These are phyloP conservation scores for Phyllotreta striolata DNA, from an alignment of 2,888 invertebrate species.

Conservation along the genomic window DNA sequence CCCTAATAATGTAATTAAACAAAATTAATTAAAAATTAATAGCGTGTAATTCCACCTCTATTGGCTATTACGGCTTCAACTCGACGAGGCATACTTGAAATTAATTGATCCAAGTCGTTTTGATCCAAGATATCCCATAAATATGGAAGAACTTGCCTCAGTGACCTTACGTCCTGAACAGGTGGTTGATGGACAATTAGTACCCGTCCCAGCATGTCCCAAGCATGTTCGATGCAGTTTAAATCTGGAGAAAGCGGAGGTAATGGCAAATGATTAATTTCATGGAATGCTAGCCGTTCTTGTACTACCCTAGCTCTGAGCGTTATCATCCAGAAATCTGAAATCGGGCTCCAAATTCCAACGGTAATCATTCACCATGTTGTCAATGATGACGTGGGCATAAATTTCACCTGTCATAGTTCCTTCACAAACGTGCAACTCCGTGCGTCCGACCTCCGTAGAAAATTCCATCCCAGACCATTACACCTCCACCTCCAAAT, in stretches of 20 bases:
- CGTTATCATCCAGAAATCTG: background rate
- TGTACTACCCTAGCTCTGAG: background rate
- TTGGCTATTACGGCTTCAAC: too few relatives aligned
- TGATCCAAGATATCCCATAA: too few relatives aligned
- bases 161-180: too few relatives aligned
- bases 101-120: too few relatives aligned
- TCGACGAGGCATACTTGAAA: too few relatives aligned
- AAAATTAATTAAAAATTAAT: too few relatives aligned
- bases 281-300: background rate
- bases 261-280: background rate
- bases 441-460: background rate
- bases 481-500: background rate
- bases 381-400: background rate
- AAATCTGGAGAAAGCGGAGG: background rate
- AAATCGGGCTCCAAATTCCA: background rate
- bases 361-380: background rate
- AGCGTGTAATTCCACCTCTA: too few relatives aligned
- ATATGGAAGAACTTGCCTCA: too few relatives aligned
- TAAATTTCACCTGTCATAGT: background rate
- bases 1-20: too few relatives aligned
- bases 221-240: slow-evolving; percentile 1
- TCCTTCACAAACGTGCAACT: background rate
- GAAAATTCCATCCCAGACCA: background rate
- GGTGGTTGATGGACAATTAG: background rate
- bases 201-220: background rate